A percentile compares a stretch with the other conserved stretches of the same genome.
These are phyloP conservation scores for Siniperca obscura DNA, from an alignment of 2,797 vertebrate species.

Conservation along the genomic window DNA sequence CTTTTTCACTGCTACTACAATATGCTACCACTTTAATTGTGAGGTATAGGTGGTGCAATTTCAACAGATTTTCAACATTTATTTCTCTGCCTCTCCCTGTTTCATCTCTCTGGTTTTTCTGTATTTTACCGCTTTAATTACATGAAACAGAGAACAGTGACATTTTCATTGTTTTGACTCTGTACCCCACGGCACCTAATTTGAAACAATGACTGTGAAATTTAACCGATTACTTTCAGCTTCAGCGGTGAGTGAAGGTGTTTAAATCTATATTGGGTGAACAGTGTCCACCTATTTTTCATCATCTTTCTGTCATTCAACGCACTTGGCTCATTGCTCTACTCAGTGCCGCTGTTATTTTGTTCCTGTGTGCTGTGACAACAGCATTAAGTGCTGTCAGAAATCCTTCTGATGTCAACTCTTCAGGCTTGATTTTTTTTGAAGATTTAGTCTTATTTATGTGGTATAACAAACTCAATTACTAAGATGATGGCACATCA, in stretches of 20 bases:
- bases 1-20: constrained; percentile 23
- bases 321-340: not conserved
- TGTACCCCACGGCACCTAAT: not conserved
- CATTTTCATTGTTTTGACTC: not conserved
- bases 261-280: not conserved
- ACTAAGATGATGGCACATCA: not conserved
- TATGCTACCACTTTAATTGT: constrained; percentile 16
- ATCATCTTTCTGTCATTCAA: not conserved
- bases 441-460: not conserved
- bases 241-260: not conserved
- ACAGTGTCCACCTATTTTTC: not conserved
- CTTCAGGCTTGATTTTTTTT: not conserved
- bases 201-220: not conserved
- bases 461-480: not conserved
- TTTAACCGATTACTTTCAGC: not conserved
- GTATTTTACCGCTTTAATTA: constrained; percentile 21
- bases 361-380: not conserved
- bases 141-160: not conserved
- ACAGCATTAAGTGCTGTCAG: not conserved
- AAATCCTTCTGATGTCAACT: not conserved
- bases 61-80: not conserved
- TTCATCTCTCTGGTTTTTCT: not conserved
- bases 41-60: not conserved
- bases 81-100: not conserved
- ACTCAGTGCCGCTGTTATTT: no score